phyloP scores from a whole-genome alignment of 1,140 invertebrate genomes.

The Coelopa frigida region DNA sequence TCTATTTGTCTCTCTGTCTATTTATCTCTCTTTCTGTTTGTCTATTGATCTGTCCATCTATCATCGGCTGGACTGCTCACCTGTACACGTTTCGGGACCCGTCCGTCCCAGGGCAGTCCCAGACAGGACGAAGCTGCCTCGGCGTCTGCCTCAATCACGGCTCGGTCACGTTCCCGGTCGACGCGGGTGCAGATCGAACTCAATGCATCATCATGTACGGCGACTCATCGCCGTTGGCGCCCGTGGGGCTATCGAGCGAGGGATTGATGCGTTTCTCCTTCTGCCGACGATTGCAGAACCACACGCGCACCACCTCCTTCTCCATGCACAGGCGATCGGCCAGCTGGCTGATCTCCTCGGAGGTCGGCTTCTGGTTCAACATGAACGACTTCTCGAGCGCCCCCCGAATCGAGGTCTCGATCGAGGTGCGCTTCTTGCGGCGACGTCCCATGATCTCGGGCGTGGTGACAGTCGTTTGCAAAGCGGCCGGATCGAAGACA shows the following conservation, averaged over 20 bases:
- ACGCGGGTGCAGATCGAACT: too few relatives aligned
- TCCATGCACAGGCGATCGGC: conserved; percentile 93
- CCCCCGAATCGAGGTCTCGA: conserved; percentile 88
- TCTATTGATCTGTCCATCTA: too few relatives aligned
- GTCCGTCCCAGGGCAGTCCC: too few relatives aligned
- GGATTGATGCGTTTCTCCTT: conserved; percentile 84
- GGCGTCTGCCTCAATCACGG: too few relatives aligned
- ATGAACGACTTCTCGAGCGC: conserved; percentile 92
- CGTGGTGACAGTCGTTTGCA: conserved; percentile 72
- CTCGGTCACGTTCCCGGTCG: too few relatives aligned
- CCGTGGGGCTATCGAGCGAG: conserved; percentile 46
- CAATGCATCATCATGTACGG: conserved; percentile 28
- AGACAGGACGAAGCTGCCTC: too few relatives aligned
- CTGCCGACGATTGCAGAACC: conserved; percentile 93
- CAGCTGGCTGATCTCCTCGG: conserved; percentile 87
- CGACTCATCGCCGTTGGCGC: conserved; percentile 36
- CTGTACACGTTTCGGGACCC: too few relatives aligned
- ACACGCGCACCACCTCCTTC: conserved; percentile 93
- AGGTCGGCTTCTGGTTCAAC: conserved; percentile 93
- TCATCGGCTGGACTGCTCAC: too few relatives aligned
- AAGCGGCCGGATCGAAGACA: conserved; percentile 53
- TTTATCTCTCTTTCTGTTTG: too few relatives aligned
- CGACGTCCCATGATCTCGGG: conserved; percentile 83
- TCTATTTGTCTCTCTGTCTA: too few relatives aligned
- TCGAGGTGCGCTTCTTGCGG: conserved; percentile 94